These are phyloP conservation scores for Catharus fuscescens DNA, from an alignment of 2,113 vertebrate genomes.

Conservation along the genomic window DNA sequence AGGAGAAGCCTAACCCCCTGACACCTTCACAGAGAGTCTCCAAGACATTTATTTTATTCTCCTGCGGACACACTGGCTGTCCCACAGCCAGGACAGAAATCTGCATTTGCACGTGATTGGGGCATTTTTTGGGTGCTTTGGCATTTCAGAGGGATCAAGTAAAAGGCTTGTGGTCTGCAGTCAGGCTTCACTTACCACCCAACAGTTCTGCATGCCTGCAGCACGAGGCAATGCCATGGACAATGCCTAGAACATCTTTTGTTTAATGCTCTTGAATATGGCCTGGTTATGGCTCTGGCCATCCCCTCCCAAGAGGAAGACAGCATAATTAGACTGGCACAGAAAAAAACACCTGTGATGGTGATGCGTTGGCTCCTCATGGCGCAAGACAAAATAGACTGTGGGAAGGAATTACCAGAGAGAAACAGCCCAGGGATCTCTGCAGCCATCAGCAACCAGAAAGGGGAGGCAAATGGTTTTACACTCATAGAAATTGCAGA, in stretches of 20 bases:
- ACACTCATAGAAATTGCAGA: accelerated
- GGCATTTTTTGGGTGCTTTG: neutral
- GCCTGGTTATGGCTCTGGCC: neutral
- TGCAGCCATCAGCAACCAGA: neutral
- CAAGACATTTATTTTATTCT: neutral
- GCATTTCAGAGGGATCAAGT: neutral
- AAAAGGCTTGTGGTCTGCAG: neutral
- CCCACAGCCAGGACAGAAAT: neutral
- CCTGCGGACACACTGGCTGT: neutral
- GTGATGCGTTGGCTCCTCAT: neutral
- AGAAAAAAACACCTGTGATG: accelerated
- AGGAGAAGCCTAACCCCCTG: accelerated
- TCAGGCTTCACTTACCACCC: neutral
- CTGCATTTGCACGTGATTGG: neutral
- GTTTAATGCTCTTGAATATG: neutral
- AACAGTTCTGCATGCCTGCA: neutral
- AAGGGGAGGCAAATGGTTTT: neutral
- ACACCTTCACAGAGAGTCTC: neutral
- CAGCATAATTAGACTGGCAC: neutral
- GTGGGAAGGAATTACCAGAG: accelerated
- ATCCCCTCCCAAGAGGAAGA: neutral
- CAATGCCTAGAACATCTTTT: neutral
- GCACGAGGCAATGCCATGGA: accelerated
- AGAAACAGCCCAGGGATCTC: neutral
- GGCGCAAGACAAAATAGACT: accelerated